phyloP scores from a whole-genome alignment of 2,888 invertebrate genomes.

The Parapristionchus giblindavisi region DNA sequence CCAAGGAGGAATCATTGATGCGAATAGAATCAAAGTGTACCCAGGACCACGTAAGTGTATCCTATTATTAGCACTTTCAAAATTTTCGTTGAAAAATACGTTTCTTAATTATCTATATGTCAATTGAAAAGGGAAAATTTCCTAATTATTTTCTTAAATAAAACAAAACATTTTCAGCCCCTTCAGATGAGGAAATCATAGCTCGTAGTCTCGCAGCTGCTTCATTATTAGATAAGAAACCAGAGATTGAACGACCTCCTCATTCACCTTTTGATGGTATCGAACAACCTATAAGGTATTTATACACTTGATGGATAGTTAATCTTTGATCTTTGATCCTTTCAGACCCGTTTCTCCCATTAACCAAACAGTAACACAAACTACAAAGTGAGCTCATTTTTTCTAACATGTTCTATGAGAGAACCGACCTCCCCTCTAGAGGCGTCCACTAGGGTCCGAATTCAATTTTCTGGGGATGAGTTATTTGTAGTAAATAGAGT shows the following conservation, averaged over 20 bases:
- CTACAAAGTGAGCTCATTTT: too few species aligned
- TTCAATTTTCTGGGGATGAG: too few species aligned
- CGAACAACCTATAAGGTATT: too few species aligned
- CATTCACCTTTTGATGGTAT: neutral
- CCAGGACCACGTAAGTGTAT: slow-evolving; percentile 23
- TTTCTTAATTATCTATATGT: too few species aligned
- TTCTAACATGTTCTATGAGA: too few species aligned
- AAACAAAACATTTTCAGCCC: neutral
- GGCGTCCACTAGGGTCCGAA: too few species aligned
- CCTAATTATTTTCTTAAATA: neutral
- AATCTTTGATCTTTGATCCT: too few species aligned
- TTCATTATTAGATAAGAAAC: neutral
- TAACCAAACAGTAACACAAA: too few species aligned
- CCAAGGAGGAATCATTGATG: neutral
- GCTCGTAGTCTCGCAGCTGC: neutral
- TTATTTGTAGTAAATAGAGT: too few species aligned
- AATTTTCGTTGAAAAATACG: neutral
- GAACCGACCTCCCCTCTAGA: too few species aligned
- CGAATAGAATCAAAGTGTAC: slow-evolving; percentile 5
- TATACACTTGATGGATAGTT: too few species aligned
- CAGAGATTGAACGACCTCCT: neutral
- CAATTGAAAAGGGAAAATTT: neutral
- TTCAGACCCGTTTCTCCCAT: too few species aligned
- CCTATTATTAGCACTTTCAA: neutral
- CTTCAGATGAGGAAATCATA: slow-evolving; percentile 7